Evolutionary conservation across 2,888 invertebrate genomes (phyloP), one percentile per base, ranked within the genome.

Genomic region (Drosophila glabriapex): DNA sequence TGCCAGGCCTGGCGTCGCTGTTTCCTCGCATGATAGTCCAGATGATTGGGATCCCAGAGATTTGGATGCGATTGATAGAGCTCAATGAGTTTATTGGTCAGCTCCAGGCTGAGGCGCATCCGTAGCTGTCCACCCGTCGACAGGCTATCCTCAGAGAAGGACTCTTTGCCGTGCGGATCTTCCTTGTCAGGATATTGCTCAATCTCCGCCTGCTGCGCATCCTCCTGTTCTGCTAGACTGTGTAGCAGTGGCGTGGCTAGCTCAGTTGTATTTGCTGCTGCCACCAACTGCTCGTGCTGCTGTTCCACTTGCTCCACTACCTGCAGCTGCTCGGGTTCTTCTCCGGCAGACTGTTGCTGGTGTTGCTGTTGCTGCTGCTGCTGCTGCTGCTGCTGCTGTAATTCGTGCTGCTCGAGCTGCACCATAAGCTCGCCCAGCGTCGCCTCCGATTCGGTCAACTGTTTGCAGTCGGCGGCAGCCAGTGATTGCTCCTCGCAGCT

Each of bases 31-130:
- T 86, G 80, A 35, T 80, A 91, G 64, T 92, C 91, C 53, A 85
- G 61, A 60, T 92, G 88, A 64, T 89, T 86, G 59, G 92, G 92
- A 76, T 92, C 78, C 92, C 92, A 92, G 4, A 92, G 82, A 53
- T 80, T 78, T 0, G 89, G 76, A 25, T 89, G 81, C 31, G 65
- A 58, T 16, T 75, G 80, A 43, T 91, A 92, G 3, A 90, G 64
- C 7, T 77, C 75, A 25, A 92, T 91, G 4, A 92, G 76, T 31
- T 79, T 77, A 10, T 73, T 79, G 12, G 91, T 88, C 65, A 86
- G 78, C 7, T 68, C 73, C 16, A 85, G 66, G 9, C 73, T 82
- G 5, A 85, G 53, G 0, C 85, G 89, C n/a, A 72, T 54, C 2
- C 91, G 89, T 16, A 63, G 63, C 50, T 72, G 62, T 2, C 10